Base-by-base conservation (phyloP, 2,113 vertebrate species). In the Ellobius talpinus region DNA sequence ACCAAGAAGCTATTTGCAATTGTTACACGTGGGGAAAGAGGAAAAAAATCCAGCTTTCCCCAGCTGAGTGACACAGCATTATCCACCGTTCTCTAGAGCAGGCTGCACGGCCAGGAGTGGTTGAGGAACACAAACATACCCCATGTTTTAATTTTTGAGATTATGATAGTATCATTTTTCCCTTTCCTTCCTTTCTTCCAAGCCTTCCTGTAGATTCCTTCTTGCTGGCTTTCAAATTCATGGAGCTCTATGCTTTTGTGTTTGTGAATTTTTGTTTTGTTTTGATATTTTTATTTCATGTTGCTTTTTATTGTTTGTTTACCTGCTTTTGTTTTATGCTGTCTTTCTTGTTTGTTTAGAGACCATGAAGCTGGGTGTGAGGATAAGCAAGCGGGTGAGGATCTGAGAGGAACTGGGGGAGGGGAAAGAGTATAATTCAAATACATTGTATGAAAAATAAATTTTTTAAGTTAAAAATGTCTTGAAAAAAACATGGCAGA, bases 401-500 rank as follows among this genome's bases (percentile, higher is more conserved):
- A 58, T 61, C 79, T 16, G 23, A 61, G 7, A 29, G 12, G 23
- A 16, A 13, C 24, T 42, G 23, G 23, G 17, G 24, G 19, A 84
- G 13, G n/a, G 7, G 23, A 84, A 81, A 58, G 55, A 39, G 58
- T 61, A 84, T 29, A n/a, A 42, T 29, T n/a, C 61, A 84, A 63
- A 39, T 42, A 58, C 36, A 61, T 55, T 8, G 2, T 26, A 63
- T 84, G 52, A 39, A 61, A 39, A 84, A 42, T 36, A 36, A 52
- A 11, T 58, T 82, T 42, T 82, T 42, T 39, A 61, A 63, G 4
- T 84, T 84, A 36, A 42, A 68, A 76, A 66, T 78, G 1, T 45
- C 65, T 94, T 87, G n/a, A 93, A 89, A 95, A 95, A 88, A 72
- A n/a, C 47, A 74, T 21, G 31, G 5, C 3, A 66, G 52, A 81